Conservation (phyloP, 2,888 invertebrate genomes). For the Galeopsomyia nigrocyanea region DNA sequence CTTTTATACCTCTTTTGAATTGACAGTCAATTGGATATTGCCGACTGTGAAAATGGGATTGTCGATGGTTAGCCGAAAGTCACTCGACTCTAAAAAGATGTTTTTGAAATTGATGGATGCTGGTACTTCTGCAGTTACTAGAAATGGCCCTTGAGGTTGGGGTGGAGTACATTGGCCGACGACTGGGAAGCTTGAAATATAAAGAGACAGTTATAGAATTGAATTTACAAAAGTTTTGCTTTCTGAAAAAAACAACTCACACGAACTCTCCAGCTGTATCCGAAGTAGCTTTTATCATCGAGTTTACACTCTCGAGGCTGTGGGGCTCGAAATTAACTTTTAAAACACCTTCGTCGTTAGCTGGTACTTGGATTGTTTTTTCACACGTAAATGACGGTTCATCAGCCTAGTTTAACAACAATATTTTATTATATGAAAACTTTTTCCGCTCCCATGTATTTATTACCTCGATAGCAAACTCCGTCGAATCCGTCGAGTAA, state of each 20-base stretch:
- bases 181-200: conserved; percentile 54
- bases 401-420: conserved; percentile 49
- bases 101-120: conserved; percentile 56
- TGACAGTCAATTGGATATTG: conserved; percentile 41
- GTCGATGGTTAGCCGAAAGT: conserved; percentile 53
- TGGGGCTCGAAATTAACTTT: conserved; percentile 56
- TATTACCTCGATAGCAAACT: conserved; percentile 53
- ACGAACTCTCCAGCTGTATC: conserved; percentile 54
- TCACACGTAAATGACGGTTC: conserved; percentile 52
- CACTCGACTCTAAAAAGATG: conserved; percentile 52
- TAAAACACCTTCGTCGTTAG: conserved; percentile 42
- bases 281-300: conserved; percentile 53
- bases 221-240: not conserved
- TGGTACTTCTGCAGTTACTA: conserved; percentile 39
- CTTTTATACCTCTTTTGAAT: conserved; percentile 53
- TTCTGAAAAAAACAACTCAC: conserved; percentile 45
- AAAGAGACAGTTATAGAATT: not conserved
- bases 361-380: conserved; percentile 46
- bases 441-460: not conserved
- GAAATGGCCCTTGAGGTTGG: conserved; percentile 58
- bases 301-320: conserved; percentile 49
- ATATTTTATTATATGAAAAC: not conserved
- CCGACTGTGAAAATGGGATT: conserved; percentile 49
- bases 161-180: conserved; percentile 53
- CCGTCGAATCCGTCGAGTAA: conserved; percentile 38